Evolutionary conservation across 2,888 invertebrate genomes (phyloP).

Genomic region (Sarcophaga rosellei): DNA sequence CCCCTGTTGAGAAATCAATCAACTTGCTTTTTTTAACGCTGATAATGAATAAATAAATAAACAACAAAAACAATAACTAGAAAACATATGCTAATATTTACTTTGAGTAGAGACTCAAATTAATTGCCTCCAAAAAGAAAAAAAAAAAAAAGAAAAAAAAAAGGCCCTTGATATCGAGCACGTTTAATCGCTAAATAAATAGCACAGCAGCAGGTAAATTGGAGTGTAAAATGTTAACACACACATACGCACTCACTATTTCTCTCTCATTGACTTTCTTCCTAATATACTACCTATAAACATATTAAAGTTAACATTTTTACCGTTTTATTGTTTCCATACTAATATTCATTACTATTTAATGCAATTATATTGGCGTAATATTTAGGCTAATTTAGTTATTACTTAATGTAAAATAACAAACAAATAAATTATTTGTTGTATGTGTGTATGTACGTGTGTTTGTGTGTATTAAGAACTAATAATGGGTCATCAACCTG

Average conservation of each 20-base stretch:
- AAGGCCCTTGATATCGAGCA: conserved; percentile 21
- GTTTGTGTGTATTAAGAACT: conserved; percentile 3
- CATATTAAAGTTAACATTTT: neutral
- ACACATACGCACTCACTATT: neutral
- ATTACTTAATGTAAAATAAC: neutral
- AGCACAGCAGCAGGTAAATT: conserved; percentile 6
- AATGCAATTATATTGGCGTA: conserved; percentile 27
- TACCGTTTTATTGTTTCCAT: neutral
- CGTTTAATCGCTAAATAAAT: conserved; percentile 13
- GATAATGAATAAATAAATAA: neutral
- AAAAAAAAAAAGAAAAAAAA: neutral
- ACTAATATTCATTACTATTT: conserved; percentile 16
- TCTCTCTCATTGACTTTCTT: neutral
- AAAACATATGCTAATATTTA: neutral
- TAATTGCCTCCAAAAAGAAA: conserved; percentile 13
- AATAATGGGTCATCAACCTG: conserved; percentile 56
- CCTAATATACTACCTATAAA: neutral
- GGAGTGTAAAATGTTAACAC: conserved; percentile 29
- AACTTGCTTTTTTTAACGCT: neutral
- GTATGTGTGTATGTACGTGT: neutral
- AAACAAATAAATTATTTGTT: no score
- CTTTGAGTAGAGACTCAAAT: neutral
- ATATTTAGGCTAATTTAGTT: neutral
- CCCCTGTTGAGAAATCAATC: neutral
- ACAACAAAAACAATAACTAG: neutral